These are phyloP conservation scores for Nephrotoma appendiculata DNA, from an alignment of 2,888 invertebrate species.

Conservation along the genomic window DNA sequence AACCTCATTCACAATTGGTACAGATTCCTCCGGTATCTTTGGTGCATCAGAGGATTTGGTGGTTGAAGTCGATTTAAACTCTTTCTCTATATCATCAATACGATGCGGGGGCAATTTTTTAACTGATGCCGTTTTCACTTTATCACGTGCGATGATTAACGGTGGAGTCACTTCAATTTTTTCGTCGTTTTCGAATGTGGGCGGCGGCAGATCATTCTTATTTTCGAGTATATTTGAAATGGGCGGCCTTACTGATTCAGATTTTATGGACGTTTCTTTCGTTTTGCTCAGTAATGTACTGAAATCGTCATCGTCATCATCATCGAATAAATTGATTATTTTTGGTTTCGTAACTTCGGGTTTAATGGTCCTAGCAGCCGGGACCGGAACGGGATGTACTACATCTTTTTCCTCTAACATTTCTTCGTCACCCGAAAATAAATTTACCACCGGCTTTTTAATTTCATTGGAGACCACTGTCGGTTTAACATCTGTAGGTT, in stretches of 20 bases:
- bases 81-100: slow-evolving; percentile 4
- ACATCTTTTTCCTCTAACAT: background rate
- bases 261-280: background rate
- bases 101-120: slow-evolving; percentile 1
- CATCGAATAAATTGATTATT: slow-evolving; percentile 25
- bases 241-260: background rate
- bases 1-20: background rate
- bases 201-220: background rate
- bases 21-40: background rate
- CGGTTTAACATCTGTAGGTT: background rate
- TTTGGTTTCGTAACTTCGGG: background rate
- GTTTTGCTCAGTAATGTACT: background rate
- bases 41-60: background rate
- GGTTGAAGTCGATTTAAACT: background rate
- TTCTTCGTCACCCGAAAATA: background rate
- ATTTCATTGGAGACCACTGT: background rate
- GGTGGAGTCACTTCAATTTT: background rate
- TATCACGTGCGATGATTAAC: background rate
- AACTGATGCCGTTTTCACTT: background rate
- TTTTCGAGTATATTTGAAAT: background rate
- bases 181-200: background rate
- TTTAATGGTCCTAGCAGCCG: background rate
- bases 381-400: slow-evolving; percentile 14
- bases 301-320: slow-evolving; percentile 17
- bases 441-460: background rate